These are phyloP conservation scores for Potamarius usumacintae DNA, from an alignment of 2,113 vertebrate genomes.

Conservation along the genomic window DNA sequence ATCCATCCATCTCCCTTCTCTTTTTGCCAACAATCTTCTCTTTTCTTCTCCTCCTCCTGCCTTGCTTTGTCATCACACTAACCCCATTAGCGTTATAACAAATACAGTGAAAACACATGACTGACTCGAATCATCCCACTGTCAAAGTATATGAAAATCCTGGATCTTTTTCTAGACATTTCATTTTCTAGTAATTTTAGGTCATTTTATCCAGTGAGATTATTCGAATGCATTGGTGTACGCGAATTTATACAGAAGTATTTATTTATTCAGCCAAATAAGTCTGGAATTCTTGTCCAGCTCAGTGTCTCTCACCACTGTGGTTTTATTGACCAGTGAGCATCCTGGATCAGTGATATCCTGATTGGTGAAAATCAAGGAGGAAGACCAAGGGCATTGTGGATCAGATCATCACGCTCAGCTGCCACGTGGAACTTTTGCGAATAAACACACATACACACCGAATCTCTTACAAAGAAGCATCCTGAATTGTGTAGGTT, in stretches of 20 bases:
- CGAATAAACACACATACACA: background rate
- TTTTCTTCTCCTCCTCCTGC: background rate
- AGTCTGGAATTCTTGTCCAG: background rate
- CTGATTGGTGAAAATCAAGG: constrained; percentile 16
- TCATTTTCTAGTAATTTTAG: background rate
- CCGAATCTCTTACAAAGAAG: background rate
- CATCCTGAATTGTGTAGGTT: background rate
- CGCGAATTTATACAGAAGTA: background rate
- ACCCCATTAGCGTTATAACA: background rate
- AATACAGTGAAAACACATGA: background rate
- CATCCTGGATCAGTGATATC: background rate
- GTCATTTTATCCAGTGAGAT: background rate
- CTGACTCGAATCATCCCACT: background rate
- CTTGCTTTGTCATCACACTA: constrained; percentile 1
- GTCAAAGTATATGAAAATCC: background rate
- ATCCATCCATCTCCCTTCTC: background rate
- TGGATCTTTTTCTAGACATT: background rate
- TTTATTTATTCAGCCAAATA: background rate
- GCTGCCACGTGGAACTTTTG: constrained; percentile 24
- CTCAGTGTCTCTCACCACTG: background rate
- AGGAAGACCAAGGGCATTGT: constrained; percentile 32
- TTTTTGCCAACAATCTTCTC: background rate
- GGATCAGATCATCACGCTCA: background rate
- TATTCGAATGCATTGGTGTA: background rate
- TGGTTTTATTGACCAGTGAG: background rate